These are phyloP conservation scores for Aleiodes alternator DNA, from an alignment of 2,888 invertebrate species.

Conservation along the genomic window DNA sequence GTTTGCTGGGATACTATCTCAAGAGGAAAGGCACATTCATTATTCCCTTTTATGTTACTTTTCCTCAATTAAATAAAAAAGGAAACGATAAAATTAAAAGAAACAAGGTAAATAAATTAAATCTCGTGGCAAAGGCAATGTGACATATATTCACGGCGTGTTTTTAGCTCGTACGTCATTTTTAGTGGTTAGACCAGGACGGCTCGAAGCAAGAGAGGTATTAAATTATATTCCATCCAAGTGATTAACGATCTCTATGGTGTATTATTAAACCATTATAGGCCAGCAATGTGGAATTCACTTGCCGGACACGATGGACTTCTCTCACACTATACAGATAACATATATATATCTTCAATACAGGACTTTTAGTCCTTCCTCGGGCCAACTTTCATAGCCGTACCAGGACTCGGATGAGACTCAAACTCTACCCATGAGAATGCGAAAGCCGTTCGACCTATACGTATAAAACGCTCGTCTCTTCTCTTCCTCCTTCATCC, in stretches of 20 bases:
- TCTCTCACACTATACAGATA: conserved; percentile 35
- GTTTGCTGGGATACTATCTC: too few species aligned
- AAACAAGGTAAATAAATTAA: conserved; percentile 1
- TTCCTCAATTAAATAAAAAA: not conserved
- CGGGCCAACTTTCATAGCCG: not conserved
- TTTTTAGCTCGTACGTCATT: conserved; percentile 63
- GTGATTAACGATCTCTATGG: conserved; percentile 63
- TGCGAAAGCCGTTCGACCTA: conserved; percentile 2
- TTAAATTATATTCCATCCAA: conserved; percentile 65
- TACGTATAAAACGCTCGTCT: not conserved
- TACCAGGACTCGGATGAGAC: not conserved
- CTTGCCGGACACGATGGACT: conserved; percentile 59
- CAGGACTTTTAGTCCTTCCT: conserved; percentile 30
- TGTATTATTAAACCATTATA: conserved; percentile 63
- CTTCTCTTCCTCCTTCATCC: not conserved
- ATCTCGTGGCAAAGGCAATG: not conserved
- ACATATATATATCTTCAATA: conserved; percentile 43
- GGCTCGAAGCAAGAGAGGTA: conserved; percentile 53
- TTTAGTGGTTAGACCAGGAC: conserved; percentile 57
- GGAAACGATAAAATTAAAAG: not conserved
- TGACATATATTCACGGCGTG: conserved; percentile 48
- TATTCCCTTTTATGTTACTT: not conserved
- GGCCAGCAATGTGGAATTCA: conserved; percentile 57
- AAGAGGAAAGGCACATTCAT: too few species aligned
- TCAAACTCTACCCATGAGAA: conserved; percentile 12